A percentile compares a stretch with the other conserved stretches of the same genome.
These are phyloP conservation scores for Oceanodroma tethys DNA, from an alignment of 2,113 vertebrate genomes.

Conservation along the genomic window DNA sequence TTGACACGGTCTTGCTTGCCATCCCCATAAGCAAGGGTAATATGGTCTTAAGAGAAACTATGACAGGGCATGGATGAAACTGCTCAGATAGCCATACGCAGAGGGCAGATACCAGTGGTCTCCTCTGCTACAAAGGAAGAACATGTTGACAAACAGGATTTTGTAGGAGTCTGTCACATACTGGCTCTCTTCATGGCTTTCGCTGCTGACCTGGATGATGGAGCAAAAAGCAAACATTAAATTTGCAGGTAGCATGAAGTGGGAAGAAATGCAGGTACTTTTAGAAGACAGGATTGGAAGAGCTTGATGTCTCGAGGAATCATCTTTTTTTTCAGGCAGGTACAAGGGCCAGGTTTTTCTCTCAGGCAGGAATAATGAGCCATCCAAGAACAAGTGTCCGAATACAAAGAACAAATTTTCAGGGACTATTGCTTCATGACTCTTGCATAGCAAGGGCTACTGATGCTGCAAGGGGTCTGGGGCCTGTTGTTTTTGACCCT, in stretches of 20 bases:
- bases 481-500: neutral
- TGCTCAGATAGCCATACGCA: neutral
- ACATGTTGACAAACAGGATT: neutral
- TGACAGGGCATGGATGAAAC: neutral
- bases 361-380: neutral
- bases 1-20: neutral
- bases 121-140: neutral
- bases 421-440: neutral
- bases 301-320: neutral
- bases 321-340: neutral
- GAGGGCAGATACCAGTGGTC: neutral
- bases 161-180: neutral
- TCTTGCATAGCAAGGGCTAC: neutral
- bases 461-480: neutral
- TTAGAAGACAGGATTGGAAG: neutral
- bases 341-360: neutral
- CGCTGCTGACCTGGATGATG: neutral
- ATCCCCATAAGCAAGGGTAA: neutral
- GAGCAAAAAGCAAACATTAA: neutral
- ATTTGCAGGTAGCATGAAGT: neutral
- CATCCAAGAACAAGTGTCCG: neutral
- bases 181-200: neutral
- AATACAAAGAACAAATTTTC: neutral
- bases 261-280: neutral
- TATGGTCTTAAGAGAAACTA: neutral